Conservation (phyloP, 2,888 invertebrate species). For the Drosophila putrida region DNA sequence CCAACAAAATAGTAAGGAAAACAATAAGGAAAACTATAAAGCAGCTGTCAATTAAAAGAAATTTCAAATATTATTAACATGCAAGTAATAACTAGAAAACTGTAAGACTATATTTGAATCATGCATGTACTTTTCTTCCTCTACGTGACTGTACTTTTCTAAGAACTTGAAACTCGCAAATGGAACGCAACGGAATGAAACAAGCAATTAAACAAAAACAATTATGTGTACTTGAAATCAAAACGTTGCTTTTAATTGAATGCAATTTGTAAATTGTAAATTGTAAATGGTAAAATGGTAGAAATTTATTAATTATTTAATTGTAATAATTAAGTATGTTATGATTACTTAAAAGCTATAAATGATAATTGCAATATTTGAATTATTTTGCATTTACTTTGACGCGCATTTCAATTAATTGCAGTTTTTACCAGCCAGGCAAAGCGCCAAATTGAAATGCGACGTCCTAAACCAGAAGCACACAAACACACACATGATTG, state of each 20-base stretch:
- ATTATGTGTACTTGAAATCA: constrained; percentile 52
- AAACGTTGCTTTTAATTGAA: constrained; percentile 67
- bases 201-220: constrained; percentile 37
- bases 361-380: constrained; percentile 17
- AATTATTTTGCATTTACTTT: constrained; percentile 9
- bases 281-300: constrained; percentile 16
- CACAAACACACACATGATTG: constrained; percentile 12
- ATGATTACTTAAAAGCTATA: constrained; percentile 63
- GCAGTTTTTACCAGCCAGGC: constrained; percentile 72
- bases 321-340: constrained; percentile 24
- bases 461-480: constrained; percentile 18
- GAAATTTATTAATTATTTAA: constrained; percentile 47
- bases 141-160: constrained; percentile 66
- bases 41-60: constrained; percentile 6
- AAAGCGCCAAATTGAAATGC: constrained; percentile 74
- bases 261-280: constrained; percentile 32
- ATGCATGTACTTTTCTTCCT: constrained; percentile 43
- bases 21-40: constrained; percentile 11
- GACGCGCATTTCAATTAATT: constrained; percentile 68
- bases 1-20: constrained; percentile 24
- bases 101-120: constrained; percentile 33
- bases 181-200: constrained; percentile 48
- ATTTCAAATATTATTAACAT: constrained; percentile 9
- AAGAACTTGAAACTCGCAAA: constrained; percentile 10
- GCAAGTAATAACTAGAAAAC: constrained; percentile 4